phyloP scores from a whole-genome alignment of 2,113 vertebrate species.

The Rhipidura dahli region DNA sequence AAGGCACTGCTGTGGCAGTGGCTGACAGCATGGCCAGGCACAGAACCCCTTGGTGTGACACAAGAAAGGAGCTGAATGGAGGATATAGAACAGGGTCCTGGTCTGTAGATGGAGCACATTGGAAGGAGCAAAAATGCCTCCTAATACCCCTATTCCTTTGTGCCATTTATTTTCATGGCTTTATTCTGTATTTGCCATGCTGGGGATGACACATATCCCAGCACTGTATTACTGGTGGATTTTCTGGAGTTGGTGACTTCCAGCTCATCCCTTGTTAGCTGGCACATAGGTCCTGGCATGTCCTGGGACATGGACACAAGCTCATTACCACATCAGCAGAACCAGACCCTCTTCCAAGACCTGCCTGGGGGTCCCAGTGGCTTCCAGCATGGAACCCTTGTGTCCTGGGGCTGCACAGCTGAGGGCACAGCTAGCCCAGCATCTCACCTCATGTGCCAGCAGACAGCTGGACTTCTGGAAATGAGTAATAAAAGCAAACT shows the following conservation, averaged over 20 bases:
- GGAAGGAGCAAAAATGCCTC: not conserved
- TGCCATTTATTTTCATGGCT: not conserved
- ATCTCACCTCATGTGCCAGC: not conserved
- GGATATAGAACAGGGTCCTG: not conserved
- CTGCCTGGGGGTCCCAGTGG: not conserved
- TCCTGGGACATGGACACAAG: rapidly evolving
- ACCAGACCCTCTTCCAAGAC: not conserved
- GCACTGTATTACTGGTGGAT: not conserved
- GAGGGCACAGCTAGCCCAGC: not conserved
- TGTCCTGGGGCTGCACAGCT: not conserved
- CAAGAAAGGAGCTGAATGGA: not conserved
- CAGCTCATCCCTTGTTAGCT: not conserved
- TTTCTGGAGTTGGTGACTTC: not conserved
- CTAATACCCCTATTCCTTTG: not conserved
- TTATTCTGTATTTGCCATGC: not conserved
- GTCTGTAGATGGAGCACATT: not conserved
- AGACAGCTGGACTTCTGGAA: not conserved
- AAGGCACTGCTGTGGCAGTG: not conserved
- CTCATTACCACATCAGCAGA: not conserved
- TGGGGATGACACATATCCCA: not conserved
- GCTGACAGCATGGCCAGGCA: not conserved
- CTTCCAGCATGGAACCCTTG: not conserved
- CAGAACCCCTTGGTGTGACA: not conserved
- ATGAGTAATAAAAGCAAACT: not conserved
- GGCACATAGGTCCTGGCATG: not conserved